Percentiles rank a stretch among this genome's conserved stretches.
phyloP scores from a whole-genome alignment of 2,888 invertebrate species.

The Ceratothoa steindachneri region DNA sequence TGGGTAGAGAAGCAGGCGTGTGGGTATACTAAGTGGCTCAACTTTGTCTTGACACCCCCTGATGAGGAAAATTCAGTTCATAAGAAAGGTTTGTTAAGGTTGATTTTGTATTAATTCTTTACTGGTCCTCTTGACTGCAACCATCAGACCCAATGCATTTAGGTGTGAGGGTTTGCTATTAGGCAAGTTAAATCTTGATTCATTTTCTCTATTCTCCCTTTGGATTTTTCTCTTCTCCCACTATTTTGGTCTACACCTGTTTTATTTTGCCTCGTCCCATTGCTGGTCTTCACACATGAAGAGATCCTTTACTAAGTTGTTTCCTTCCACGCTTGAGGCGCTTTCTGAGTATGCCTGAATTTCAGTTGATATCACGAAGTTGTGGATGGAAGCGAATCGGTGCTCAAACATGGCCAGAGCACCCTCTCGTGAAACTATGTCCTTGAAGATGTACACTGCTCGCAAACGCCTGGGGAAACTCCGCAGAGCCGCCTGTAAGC shows the following conservation, averaged over 20 bases:
- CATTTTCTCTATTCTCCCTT: too few species aligned
- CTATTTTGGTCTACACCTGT: too few species aligned
- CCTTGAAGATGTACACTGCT: slow-evolving; percentile 53
- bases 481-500: slow-evolving; percentile 49
- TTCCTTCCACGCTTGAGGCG: too few species aligned
- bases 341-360: too few species aligned
- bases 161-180: too few species aligned
- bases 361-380: slow-evolving; percentile 48
- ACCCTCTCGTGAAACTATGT: slow-evolving; percentile 54
- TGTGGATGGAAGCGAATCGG: slow-evolving; percentile 46
- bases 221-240: too few species aligned
- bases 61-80: slow-evolving; percentile 50
- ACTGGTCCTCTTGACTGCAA: too few species aligned
- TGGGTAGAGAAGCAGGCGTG: slow-evolving; percentile 56
- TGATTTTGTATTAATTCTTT: neutral
- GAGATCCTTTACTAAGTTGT: too few species aligned
- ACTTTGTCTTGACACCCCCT: slow-evolving; percentile 55
- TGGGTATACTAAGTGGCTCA: slow-evolving; percentile 56
- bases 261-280: too few species aligned
- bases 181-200: too few species aligned
- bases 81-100: slow-evolving; percentile 29
- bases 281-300: too few species aligned
- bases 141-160: too few species aligned
- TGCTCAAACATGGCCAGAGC: slow-evolving; percentile 24
- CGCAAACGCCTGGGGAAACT: slow-evolving; percentile 52